Evolutionary conservation across 2,888 invertebrate genomes (phyloP).

Genomic region (Drosophila infuscata): DNA sequence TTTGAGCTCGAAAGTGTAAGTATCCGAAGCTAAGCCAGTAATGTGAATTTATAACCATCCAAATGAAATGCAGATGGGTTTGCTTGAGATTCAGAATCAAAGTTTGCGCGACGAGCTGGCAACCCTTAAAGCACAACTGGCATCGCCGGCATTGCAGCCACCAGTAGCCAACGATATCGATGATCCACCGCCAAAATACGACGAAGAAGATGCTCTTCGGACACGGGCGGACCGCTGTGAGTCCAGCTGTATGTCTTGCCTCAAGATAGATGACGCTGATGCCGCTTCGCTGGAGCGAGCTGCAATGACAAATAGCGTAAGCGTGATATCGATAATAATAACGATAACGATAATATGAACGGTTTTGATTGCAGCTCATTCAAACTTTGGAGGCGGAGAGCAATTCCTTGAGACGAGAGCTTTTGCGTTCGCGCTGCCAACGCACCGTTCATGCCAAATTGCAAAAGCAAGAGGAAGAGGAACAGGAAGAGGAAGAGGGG

Average conservation of each 20-base stretch:
- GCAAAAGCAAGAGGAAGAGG: conserved; percentile 32
- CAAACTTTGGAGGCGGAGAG: conserved; percentile 77
- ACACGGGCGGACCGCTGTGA: conserved; percentile 36
- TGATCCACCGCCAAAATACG: conserved; percentile 62
- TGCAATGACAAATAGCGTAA: conserved; percentile 78
- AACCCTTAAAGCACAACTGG: conserved; percentile 54
- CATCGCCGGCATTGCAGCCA: not conserved
- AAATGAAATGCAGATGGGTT: conserved; percentile 68
- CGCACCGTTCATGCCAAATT: conserved; percentile 54
- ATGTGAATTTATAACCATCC: not conserved
- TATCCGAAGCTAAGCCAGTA: not conserved
- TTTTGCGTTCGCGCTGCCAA: conserved; percentile 77
- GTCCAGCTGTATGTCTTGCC: conserved; percentile 57
- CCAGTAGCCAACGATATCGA: conserved; percentile 14
- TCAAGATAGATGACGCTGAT: conserved; percentile 69
- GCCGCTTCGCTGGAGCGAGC: conserved; percentile 73
- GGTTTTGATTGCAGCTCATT: conserved; percentile 59
- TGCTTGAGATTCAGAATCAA: conserved; percentile 82
- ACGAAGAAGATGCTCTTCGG: conserved; percentile 20
- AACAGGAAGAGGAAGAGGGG: conserved; percentile 14
- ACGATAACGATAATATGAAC: not conserved
- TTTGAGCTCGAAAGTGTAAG: conserved; percentile 83
- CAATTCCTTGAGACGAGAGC: conserved; percentile 76
- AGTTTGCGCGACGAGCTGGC: conserved; percentile 74
- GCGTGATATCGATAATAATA: conserved; percentile 29